Evolutionary conservation across 2,888 invertebrate species (phyloP).

Genomic region (Achlya flavicornis): DNA sequence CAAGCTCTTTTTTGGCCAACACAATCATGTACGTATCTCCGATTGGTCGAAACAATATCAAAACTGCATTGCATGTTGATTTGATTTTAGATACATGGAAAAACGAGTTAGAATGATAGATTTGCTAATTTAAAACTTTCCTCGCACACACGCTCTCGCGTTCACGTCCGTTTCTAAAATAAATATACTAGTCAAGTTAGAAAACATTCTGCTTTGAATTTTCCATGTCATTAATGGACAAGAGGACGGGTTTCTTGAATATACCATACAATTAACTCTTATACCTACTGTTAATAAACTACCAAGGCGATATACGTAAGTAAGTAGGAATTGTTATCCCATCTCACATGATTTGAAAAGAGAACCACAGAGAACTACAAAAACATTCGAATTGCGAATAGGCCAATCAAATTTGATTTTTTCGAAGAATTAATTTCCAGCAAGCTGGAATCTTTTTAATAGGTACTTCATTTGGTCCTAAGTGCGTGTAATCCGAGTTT

Average conservation of each 20-base stretch:
- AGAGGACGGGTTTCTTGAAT: background rate
- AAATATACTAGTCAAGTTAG: background rate
- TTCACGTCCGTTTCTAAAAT: background rate
- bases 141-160: background rate
- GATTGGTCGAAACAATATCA: slow-evolving; percentile 9
- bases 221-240: slow-evolving; percentile 6
- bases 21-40: background rate
- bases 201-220: slow-evolving; percentile 8
- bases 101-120: slow-evolving; percentile 11
- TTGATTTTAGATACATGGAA: slow-evolving; percentile 12
- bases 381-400: no score
- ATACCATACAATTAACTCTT: background rate
- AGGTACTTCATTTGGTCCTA: no score
- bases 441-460: no score
- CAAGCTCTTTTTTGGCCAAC: background rate
- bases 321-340: no score
- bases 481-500: no score
- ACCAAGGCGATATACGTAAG: no score
- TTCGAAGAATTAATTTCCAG: no score
- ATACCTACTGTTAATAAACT: no score
- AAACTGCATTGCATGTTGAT: slow-evolving; percentile 13
- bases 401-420: no score
- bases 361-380: no score
- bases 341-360: no score
- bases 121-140: slow-evolving; percentile 14